Conservation (phyloP, 2,797 vertebrate species). For the Esox masquinongy region DNA sequence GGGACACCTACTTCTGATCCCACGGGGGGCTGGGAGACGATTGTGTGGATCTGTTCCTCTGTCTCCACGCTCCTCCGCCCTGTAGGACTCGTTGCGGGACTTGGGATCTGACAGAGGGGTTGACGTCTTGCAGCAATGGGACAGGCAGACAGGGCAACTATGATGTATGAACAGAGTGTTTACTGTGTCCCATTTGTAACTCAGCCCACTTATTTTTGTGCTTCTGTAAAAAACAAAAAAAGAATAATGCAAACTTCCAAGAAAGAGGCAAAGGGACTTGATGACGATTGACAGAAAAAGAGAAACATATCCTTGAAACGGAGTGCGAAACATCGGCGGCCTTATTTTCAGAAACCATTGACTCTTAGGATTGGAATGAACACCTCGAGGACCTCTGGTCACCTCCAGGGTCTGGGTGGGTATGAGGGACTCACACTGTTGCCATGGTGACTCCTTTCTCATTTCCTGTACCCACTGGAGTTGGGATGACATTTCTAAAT, state of each 20-base stretch:
- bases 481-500: conserved; percentile 72
- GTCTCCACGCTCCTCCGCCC: conserved; percentile 13
- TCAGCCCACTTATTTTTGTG: conserved; percentile 57
- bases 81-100: conserved; percentile 36
- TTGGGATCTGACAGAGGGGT: conserved; percentile 24
- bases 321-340: conserved; percentile 50
- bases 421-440: conserved; percentile 60
- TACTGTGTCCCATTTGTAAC: conserved; percentile 55
- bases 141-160: conserved; percentile 32
- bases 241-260: conserved; percentile 25
- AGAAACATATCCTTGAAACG: conserved; percentile 32
- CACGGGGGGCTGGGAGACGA: conserved; percentile 13
- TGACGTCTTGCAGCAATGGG: conserved; percentile 28
- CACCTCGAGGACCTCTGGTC: conserved; percentile 44
- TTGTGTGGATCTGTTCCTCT: conserved; percentile 3
- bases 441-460: conserved; percentile 67
- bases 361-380: conserved; percentile 52
- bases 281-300: conserved; percentile 40
- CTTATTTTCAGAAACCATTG: conserved; percentile 58
- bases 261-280: conserved; percentile 49
- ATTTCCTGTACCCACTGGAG: conserved; percentile 61
- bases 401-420: conserved; percentile 42
- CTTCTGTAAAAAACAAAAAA: conserved; percentile 50
- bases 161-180: conserved; percentile 50
- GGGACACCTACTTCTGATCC: conserved; percentile 20